Evolutionary conservation across 1,140 invertebrate species (phyloP).

Genomic region (Dolichoris vasculosae): DNA sequence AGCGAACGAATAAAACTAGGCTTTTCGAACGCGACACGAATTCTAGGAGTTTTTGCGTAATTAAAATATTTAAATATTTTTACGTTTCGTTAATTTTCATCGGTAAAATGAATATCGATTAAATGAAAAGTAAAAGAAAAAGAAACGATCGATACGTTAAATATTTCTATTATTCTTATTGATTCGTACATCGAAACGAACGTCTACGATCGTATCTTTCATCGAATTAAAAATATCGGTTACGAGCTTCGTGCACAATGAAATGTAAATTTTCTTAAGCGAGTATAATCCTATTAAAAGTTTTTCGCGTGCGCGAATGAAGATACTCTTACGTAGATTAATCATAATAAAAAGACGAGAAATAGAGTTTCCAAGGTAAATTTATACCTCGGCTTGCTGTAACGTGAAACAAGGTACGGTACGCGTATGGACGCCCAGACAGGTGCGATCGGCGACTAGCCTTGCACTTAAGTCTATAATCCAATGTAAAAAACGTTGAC

Average conservation of each 20-base stretch:
- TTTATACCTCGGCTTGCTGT: not conserved
- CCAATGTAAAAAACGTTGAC: slow-evolving; percentile 19
- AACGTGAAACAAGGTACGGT: not conserved
- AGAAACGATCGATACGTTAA: too few relatives aligned
- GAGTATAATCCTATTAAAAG: slow-evolving; percentile 25
- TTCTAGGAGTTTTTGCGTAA: too few relatives aligned
- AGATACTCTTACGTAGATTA: slow-evolving; percentile 1
- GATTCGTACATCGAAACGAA: not conserved
- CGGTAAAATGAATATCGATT: too few relatives aligned
- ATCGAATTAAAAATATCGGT: not conserved
- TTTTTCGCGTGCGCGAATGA: not conserved
- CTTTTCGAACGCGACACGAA: too few relatives aligned
- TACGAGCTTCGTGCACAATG: not conserved
- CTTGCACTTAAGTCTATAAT: slow-evolving; percentile 10
- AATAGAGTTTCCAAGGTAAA: not conserved
- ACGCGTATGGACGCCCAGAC: not conserved
- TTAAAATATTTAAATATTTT: too few relatives aligned
- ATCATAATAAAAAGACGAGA: not conserved
- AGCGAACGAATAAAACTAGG: too few relatives aligned
- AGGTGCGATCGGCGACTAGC: not conserved
- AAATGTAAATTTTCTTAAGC: not conserved
- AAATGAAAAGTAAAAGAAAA: too few relatives aligned
- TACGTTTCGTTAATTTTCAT: too few relatives aligned
- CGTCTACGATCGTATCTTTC: not conserved
- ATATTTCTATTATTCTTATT: too few relatives aligned